These are phyloP conservation scores for Cylindroiulus punctatus DNA, from an alignment of 2,888 invertebrate genomes.

Conservation along the genomic window DNA sequence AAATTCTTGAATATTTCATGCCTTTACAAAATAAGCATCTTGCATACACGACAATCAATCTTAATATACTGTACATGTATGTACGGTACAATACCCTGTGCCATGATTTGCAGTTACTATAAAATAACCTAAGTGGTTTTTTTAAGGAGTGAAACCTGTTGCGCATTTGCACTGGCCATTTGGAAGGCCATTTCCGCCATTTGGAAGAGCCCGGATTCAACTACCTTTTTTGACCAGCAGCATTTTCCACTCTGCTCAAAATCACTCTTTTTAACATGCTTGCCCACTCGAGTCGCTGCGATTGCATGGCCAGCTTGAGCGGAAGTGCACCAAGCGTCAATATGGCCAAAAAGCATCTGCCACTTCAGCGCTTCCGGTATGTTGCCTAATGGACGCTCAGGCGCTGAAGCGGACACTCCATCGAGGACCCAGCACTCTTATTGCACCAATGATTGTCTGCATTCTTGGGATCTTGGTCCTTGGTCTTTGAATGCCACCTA, in stretches of 20 bases:
- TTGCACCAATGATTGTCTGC: neutral
- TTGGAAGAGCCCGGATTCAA: neutral
- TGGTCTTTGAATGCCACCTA: neutral
- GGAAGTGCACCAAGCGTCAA: conserved; percentile 35
- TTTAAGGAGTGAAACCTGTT: conserved; percentile 1
- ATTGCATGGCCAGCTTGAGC: neutral
- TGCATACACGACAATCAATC: too few species aligned
- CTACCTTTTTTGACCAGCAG: neutral
- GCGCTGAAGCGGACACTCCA: conserved; percentile 25
- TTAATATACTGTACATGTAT: too few species aligned
- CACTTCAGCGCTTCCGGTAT: conserved; percentile 7
- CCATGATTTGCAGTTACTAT: too few species aligned
- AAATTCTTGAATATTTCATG: neutral
- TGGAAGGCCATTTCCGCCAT: neutral
- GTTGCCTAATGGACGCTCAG: conserved; percentile 12
- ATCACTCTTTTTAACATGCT: conserved; percentile 6
- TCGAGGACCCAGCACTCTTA: neutral
- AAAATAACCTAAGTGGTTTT: too few species aligned
- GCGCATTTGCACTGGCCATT: neutral
- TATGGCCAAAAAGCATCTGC: conserved; percentile 17
- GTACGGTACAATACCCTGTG: too few species aligned
- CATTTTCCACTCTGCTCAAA: neutral
- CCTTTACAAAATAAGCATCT: neutral
- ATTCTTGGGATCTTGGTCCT: neutral
- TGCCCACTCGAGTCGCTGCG: neutral